Conservation (phyloP, 2,797 vertebrate species). For the Acanthurus leucopareius region DNA sequence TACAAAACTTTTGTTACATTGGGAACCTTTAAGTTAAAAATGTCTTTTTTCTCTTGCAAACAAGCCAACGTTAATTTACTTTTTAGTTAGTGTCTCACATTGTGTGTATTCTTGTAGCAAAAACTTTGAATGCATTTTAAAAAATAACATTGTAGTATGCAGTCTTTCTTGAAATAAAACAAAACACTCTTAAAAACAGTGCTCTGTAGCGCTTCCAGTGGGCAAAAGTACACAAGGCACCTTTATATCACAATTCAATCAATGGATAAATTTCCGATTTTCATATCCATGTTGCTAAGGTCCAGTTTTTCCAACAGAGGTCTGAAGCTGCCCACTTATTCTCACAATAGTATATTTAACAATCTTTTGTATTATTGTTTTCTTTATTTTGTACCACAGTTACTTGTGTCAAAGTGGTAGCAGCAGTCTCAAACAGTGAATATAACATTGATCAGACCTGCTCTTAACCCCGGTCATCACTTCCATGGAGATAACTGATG, state of each 20-base stretch:
- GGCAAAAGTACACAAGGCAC: neutral
- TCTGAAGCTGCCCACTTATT: neutral
- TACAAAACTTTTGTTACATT: neutral
- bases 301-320: neutral
- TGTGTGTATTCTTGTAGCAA: neutral
- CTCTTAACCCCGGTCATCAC: neutral
- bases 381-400: neutral
- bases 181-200: neutral
- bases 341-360: neutral
- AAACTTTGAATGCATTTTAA: neutral
- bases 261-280: neutral
- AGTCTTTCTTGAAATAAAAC: too few species aligned
- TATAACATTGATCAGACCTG: neutral
- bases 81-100: neutral
- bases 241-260: neutral
- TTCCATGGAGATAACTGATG: conserved; percentile 12
- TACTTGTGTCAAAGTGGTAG: neutral
- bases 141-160: neutral
- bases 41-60: neutral
- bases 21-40: neutral
- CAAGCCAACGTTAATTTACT: neutral
- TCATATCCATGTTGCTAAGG: neutral
- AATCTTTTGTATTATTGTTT: neutral
- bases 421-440: neutral
- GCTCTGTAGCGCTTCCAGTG: neutral